Base-by-base conservation (phyloP, 2,888 invertebrate genomes). In the Ferdinandea cuprea region DNA sequence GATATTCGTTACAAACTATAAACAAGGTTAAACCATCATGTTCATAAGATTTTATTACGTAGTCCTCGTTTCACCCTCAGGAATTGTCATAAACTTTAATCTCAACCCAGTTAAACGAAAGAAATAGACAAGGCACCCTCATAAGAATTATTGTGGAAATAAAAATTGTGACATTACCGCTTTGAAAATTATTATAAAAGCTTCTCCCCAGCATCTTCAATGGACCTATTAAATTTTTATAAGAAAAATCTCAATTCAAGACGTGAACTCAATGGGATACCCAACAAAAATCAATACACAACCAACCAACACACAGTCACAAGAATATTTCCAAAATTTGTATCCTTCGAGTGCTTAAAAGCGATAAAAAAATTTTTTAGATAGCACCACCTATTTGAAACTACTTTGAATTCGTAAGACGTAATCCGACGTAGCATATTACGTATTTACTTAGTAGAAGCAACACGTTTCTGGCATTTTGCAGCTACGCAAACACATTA, bases 401-500 rank as follows among this genome's bases (percentile, higher is more conserved):
- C n/a, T n/a, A n/a, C n/a, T n/a, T n/a, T n/a, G n/a, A n/a, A n/a
- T n/a, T n/a, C n/a, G n/a, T n/a, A n/a, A n/a, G n/a, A n/a, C n/a
- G n/a, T n/a, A n/a, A n/a, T n/a, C n/a, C n/a, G n/a, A n/a, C n/a
- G n/a, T n/a, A 58, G 77, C 63, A 71, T 54, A 69, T 77, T 77
- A 71, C 54, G 76, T 77, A 71, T 77, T 77, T 77, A 77, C 65
- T 63, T 56, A 63, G 77, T 42, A n/a, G n/a, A n/a, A n/a, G n/a
- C n/a, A n/a, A n/a, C n/a, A n/a, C n/a, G n/a, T n/a, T n/a, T n/a
- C n/a, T n/a, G n/a, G n/a, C n/a, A n/a, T n/a, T n/a, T n/a, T n/a
- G n/a, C n/a, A n/a, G n/a, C n/a, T n/a, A n/a, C 56, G 72, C 77
- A 77, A 77, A 72, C 77, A 77, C 72, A 77, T 77, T 72, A 77